Conservation (phyloP, 2,113 vertebrate species). For the Stegostoma tigrinum region DNA sequence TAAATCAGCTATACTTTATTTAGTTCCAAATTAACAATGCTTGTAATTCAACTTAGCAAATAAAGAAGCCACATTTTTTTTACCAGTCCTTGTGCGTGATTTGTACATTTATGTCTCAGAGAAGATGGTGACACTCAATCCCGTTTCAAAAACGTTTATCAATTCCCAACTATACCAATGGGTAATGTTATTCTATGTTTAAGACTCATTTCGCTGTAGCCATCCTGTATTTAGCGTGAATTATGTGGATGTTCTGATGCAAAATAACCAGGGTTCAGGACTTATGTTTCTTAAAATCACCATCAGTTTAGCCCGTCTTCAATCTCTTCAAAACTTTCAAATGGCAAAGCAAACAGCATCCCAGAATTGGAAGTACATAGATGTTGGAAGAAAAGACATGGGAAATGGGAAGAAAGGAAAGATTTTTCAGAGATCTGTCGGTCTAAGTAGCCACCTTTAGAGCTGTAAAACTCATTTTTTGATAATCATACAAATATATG, state of each 20-base stretch:
- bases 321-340: not conserved
- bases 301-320: not conserved
- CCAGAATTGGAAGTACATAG: not conserved
- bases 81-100: too few species aligned
- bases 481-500: not conserved
- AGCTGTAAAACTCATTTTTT: not conserved
- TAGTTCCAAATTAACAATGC: too few species aligned
- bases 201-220: not conserved
- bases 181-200: not conserved
- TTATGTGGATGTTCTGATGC: not conserved
- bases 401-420: not conserved
- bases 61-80: too few species aligned
- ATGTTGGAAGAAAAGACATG: not conserved
- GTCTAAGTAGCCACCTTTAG: not conserved
- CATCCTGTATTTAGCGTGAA: too few species aligned
- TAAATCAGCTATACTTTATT: too few species aligned
- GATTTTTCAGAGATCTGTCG: not conserved
- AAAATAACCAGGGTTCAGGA: not conserved
- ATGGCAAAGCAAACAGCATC: not conserved
- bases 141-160: too few species aligned
- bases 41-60: too few species aligned
- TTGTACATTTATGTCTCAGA: too few species aligned
- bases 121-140: too few species aligned
- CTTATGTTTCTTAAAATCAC: not conserved
- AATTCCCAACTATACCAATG: too few species aligned